These are phyloP conservation scores for Prunella fulvescens DNA, from an alignment of 2,113 vertebrate species.

Conservation along the genomic window DNA sequence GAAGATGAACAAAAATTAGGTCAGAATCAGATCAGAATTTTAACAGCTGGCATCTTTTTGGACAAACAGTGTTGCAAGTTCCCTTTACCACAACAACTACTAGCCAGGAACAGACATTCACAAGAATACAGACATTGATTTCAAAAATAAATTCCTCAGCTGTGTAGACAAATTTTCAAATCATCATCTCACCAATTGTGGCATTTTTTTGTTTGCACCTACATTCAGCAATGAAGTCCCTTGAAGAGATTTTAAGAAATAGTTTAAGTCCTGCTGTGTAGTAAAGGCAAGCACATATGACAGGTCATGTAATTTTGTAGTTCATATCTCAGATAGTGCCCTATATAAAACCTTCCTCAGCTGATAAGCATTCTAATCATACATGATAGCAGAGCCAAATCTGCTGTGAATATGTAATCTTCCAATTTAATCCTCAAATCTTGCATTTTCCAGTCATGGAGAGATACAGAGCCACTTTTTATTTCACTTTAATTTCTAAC, in stretches of 20 bases:
- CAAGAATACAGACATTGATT: neutral
- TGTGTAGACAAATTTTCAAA: neutral
- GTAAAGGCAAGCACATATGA: neutral
- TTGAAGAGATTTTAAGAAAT: neutral
- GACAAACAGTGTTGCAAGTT: neutral
- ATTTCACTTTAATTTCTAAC: neutral
- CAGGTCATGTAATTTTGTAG: neutral
- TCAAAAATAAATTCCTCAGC: neutral
- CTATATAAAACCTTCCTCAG: neutral
- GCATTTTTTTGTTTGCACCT: neutral
- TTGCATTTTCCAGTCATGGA: neutral
- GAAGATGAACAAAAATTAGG: neutral
- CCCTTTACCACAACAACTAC: neutral
- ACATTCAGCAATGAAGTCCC: neutral
- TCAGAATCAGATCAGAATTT: neutral
- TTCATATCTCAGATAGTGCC: neutral
- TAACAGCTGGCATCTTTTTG: neutral
- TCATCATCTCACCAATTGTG: neutral
- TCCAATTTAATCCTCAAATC: neutral
- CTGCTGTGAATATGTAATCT: neutral
- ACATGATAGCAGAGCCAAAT: neutral
- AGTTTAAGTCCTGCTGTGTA: neutral
- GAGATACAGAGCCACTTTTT: neutral
- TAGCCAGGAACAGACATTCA: neutral
- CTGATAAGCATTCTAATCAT: neutral